phyloP scores from a whole-genome alignment of 1,140 invertebrate genomes.

The Drosophila bocqueti region DNA sequence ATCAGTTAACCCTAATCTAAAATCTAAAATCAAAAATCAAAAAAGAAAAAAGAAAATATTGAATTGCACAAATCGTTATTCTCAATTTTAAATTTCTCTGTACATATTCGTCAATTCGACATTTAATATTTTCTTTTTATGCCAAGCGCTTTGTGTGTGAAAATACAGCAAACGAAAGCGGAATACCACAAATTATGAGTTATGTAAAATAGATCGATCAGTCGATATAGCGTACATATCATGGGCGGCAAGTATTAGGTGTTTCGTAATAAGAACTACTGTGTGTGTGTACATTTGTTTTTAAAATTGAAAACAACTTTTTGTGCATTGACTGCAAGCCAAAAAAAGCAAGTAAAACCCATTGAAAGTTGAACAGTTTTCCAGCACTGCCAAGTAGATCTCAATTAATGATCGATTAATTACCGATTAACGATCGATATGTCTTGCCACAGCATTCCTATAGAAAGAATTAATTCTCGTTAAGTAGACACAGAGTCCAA shows the following conservation, averaged over 20 bases:
- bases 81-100: slow-evolving; percentile 84
- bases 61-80: slow-evolving; percentile 85
- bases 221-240: slow-evolving; percentile 57
- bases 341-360: slow-evolving; percentile 29
- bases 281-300: slow-evolving; percentile 82
- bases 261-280: slow-evolving; percentile 18
- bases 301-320: slow-evolving; percentile 85
- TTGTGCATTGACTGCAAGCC: slow-evolving; percentile 79
- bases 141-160: slow-evolving; percentile 32
- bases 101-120: slow-evolving; percentile 70
- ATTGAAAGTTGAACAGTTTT: slow-evolving; percentile 30
- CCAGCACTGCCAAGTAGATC: slow-evolving; percentile 23
- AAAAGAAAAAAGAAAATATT: slow-evolving; percentile 77
- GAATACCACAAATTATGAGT: slow-evolving; percentile 45
- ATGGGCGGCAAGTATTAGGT: slow-evolving; percentile 67
- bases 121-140: slow-evolving; percentile 83
- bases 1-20: slow-evolving; percentile 10
- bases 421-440: slow-evolving; percentile 14
- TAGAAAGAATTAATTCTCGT: slow-evolving; percentile 33
- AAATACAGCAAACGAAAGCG: slow-evolving; percentile 40
- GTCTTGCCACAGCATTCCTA: slow-evolving; percentile 18
- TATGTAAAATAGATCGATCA: slow-evolving; percentile 36
- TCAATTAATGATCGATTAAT: slow-evolving; percentile 20
- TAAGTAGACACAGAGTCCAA: slow-evolving; percentile 28
- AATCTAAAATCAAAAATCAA: background rate